phyloP scores from a whole-genome alignment of 2,113 vertebrate genomes.

The Hirundichthys speculiger region DNA sequence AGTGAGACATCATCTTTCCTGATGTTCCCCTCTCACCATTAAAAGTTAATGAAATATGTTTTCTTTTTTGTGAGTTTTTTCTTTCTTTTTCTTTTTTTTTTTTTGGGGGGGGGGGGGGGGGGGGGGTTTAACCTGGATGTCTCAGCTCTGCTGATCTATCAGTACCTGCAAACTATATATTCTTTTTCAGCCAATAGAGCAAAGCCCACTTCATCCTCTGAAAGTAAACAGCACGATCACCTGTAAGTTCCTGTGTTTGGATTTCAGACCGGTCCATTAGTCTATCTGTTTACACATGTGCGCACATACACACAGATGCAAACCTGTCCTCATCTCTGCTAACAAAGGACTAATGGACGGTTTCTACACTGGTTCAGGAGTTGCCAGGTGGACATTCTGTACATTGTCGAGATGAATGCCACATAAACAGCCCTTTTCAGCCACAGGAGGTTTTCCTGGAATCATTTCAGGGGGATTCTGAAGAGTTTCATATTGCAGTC shows the following conservation, averaged over 20 bases:
- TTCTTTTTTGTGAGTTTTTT: too few relatives aligned
- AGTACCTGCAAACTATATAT: conserved; percentile 7
- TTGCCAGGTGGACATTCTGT: conserved; percentile 60
- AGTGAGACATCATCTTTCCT: conserved; percentile 15
- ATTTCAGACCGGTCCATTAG: conserved; percentile 71
- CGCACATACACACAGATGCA: conserved; percentile 18
- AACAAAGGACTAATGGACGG: conserved; percentile 64
- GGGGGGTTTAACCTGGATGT: conserved; percentile 24
- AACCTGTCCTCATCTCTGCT: conserved; percentile 38
- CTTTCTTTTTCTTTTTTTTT: too few relatives aligned
- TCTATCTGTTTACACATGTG: conserved; percentile 64
- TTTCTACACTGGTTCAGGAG: conserved; percentile 32
- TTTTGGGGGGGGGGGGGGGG: too few relatives aligned
- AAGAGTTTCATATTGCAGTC: conserved; percentile 15
- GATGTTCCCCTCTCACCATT: conserved; percentile 12
- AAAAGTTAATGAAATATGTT: conserved; percentile 15
- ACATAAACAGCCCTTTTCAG: conserved; percentile 33
- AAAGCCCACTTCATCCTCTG: conserved; percentile 30
- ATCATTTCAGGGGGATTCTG: conserved; percentile 5
- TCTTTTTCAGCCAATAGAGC: not conserved
- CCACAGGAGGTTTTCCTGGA: conserved; percentile 10
- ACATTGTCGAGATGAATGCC: conserved; percentile 51
- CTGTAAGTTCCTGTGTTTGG: conserved; percentile 71
- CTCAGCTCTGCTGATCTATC: conserved; percentile 24
- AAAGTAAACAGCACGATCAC: conserved; percentile 66